A percentile compares a stretch with the other conserved stretches of the same genome.
These are phyloP conservation scores for rabbit (Oryctolagus cuniculus) DNA, from an alignment of 2,113 vertebrate genomes.

Conservation along the genomic window mOryCun1.1 NC_091439.1:85864001-85864500, in stretches of 20 bases:
- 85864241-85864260: conserved; percentile 87
- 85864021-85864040: conserved; percentile 17
- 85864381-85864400: conserved; percentile 53
- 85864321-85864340: conserved; percentile 84
- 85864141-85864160: conserved; percentile 88
- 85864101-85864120: conserved; percentile 87
- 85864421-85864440: conserved; percentile 23
- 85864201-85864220: conserved; percentile 89
- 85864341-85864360: conserved; percentile 67
- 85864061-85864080: conserved; percentile 77
- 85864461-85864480: background rate
- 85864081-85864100: conserved; percentile 83
- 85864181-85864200: conserved; percentile 88
- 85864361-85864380: conserved; percentile 66
- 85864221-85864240: conserved; percentile 87
- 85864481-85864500: conserved; percentile 28
- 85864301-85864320: conserved; percentile 84
- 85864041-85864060: conserved; percentile 46
- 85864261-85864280: conserved; percentile 83
- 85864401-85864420: conserved; percentile 12
- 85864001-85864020: conserved; percentile 43
- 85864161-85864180: conserved; percentile 90
- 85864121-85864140: conserved; percentile 88
- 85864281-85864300: conserved; percentile 87
- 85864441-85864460: background rate